Evolutionary conservation across 2,888 invertebrate species (phyloP), one percentile per base, ranked within the genome.

Genomic region (Noctua fimbriata): DNA sequence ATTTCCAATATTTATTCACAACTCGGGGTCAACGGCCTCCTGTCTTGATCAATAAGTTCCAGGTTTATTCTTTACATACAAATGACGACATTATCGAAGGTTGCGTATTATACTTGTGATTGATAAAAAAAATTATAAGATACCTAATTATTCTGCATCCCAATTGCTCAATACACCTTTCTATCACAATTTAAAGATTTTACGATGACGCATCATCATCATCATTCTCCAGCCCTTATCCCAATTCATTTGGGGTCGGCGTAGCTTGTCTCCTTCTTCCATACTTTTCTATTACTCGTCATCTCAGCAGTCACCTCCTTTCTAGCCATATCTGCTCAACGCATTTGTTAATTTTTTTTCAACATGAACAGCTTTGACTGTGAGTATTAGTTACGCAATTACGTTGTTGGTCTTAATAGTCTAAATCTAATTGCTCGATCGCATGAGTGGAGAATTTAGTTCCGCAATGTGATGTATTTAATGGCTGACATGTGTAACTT

Each of bases 1-100:
- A 69, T 80, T 79, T 63, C 10, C 24, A 69, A 69, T 78, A 63
- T 36, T 41, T n/a, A 60, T 49, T 44, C n/a, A 78, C 60, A 52
- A 44, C 7, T 52, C 10, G 28, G 16, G 77, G 60, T 65, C 47
- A 55, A 65, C 10, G 18, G 4, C 69, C n/a, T 16, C 36, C 16
- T 16, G 24, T 84, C 28, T 85, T 36, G 1, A 12, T 58, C 55
- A 52, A 9, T 52, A 18, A n/a, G 18, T 49, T 85, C 65, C 69
- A 65, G 70, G 65, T 70, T n/a, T 16, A 44, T 52, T 52, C 24
- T 44, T 81, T 18, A 32, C 41, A 44, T 52, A 1, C n/a, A 36
- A 55, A 21, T 32, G 21, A 36, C 2, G 12, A 78, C 16, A 58
- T 36, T 58, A 5, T 0, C 36, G 36, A 36, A 36, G 36, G 4